These are phyloP conservation scores for Pherbina coryleti DNA, from an alignment of 2,888 invertebrate genomes.

Conservation along the genomic window DNA sequence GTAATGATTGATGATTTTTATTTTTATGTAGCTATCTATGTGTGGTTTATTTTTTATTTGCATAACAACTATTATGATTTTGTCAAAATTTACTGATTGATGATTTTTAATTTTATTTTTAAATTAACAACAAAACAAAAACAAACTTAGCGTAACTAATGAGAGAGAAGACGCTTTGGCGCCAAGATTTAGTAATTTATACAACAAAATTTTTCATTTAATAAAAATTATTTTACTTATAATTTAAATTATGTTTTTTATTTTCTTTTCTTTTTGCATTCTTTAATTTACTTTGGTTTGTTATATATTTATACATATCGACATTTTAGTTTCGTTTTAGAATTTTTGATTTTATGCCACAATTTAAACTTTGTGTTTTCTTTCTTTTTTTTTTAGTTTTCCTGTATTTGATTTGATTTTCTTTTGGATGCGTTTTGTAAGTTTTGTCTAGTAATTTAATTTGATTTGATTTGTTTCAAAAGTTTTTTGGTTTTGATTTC, in stretches of 20 bases:
- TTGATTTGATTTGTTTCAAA: neutral
- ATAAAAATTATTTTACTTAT: constrained; percentile 38
- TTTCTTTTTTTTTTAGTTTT: neutral
- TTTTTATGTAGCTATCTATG: neutral
- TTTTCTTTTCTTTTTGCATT: constrained; percentile 17
- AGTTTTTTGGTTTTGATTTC: neutral
- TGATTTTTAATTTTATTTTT: constrained; percentile 30
- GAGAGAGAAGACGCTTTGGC: neutral
- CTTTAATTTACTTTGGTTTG: constrained; percentile 24
- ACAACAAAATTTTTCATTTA: constrained; percentile 28
- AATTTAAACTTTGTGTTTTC: neutral
- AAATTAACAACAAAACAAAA: constrained; percentile 21
- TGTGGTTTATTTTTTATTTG: constrained; percentile 38
- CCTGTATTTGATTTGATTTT: neutral
- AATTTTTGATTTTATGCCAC: neutral
- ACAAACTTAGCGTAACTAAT: neutral
- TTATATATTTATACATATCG: constrained; percentile 23
- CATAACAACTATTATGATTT: constrained; percentile 33
- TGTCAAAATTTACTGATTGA: constrained; percentile 22
- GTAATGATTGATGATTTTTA: constrained; percentile 2
- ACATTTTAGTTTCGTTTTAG: constrained; percentile 18
- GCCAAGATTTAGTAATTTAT: constrained; percentile 15
- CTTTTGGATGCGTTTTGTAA: constrained; percentile 30
- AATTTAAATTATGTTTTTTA: constrained; percentile 30
- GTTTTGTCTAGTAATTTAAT: neutral